Conservation (phyloP, 2,888 invertebrate species). For the Lordiphosa andalusiaca region DNA sequence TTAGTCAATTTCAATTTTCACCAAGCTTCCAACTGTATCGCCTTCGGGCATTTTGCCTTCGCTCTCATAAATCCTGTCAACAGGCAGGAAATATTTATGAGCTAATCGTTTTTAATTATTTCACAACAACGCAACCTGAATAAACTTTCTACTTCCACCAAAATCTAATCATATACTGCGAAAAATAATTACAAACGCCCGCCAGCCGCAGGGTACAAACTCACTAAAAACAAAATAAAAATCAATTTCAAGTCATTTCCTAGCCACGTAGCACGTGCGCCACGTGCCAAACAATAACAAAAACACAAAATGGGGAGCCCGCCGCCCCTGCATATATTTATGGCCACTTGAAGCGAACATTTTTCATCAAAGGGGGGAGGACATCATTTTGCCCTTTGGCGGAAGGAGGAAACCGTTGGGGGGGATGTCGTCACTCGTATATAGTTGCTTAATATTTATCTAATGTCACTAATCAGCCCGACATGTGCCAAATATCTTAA, state of each 20-base stretch:
- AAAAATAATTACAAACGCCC: slow-evolving; percentile 54
- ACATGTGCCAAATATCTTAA: slow-evolving; percentile 68
- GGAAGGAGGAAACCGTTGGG: slow-evolving; percentile 57
- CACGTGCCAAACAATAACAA: slow-evolving; percentile 59
- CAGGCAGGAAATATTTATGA: slow-evolving; percentile 54
- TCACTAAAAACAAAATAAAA: slow-evolving; percentile 61
- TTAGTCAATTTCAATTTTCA: no score
- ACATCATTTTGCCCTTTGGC: slow-evolving; percentile 45
- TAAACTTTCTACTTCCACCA: slow-evolving; percentile 25
- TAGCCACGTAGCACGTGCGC: slow-evolving; percentile 54
- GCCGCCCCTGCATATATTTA: slow-evolving; percentile 39
- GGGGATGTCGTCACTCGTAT: slow-evolving; percentile 48
- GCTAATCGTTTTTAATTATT: slow-evolving; percentile 66
- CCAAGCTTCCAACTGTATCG: no score
- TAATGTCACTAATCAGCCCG: slow-evolving; percentile 54
- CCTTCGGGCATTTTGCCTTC: slow-evolving; percentile 2
- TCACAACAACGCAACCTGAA: slow-evolving; percentile 38
- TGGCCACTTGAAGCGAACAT: slow-evolving; percentile 56
- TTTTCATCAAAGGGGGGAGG: slow-evolving; percentile 41
- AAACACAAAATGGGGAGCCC: slow-evolving; percentile 35
- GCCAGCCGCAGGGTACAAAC: slow-evolving; percentile 22
- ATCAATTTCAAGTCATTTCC: slow-evolving; percentile 56
- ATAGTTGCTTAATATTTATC: slow-evolving; percentile 67
- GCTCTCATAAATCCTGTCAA: slow-evolving; percentile 27
- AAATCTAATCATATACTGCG: slow-evolving; percentile 49